Evolutionary conservation across 1,140 invertebrate species (phyloP).

Genomic region (Psilanteris sp.): DNA sequence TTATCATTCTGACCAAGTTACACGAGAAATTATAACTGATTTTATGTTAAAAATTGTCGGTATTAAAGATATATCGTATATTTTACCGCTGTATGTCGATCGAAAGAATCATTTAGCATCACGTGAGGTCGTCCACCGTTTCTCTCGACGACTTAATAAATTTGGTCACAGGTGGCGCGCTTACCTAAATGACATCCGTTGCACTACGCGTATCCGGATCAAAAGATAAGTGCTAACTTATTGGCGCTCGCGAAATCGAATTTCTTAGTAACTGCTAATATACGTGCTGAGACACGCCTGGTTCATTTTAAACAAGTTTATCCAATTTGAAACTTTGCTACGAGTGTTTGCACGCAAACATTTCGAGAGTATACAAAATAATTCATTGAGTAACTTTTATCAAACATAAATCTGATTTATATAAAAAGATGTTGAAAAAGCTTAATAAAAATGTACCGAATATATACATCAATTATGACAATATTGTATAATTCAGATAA

Average conservation of each 20-base stretch:
- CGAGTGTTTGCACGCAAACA: not conserved
- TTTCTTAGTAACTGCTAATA: constrained; percentile 39
- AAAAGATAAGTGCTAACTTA: constrained; percentile 47
- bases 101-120: constrained; percentile 34
- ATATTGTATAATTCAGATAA: too few species aligned
- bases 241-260: constrained; percentile 27
- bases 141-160: constrained; percentile 35
- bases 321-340: constrained; percentile 14
- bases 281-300: constrained; percentile 9
- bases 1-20: too few species aligned
- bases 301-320: constrained; percentile 40
- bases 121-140: constrained; percentile 1
- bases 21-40: too few species aligned
- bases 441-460: constrained; percentile 1
- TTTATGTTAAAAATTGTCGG: too few species aligned
- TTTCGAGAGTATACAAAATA: constrained; percentile 5
- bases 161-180: constrained; percentile 31
- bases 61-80: constrained; percentile 5
- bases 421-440: not conserved
- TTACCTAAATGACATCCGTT: constrained; percentile 30
- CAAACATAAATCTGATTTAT: constrained; percentile 9
- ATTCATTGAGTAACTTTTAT: constrained; percentile 17
- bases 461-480: too few species aligned
- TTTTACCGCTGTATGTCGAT: constrained; percentile 3
- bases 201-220: constrained; percentile 5